These are phyloP conservation scores for Panagrolaimus sp. DNA, from an alignment of 1,140 invertebrate species.

Conservation along the genomic window DNA sequence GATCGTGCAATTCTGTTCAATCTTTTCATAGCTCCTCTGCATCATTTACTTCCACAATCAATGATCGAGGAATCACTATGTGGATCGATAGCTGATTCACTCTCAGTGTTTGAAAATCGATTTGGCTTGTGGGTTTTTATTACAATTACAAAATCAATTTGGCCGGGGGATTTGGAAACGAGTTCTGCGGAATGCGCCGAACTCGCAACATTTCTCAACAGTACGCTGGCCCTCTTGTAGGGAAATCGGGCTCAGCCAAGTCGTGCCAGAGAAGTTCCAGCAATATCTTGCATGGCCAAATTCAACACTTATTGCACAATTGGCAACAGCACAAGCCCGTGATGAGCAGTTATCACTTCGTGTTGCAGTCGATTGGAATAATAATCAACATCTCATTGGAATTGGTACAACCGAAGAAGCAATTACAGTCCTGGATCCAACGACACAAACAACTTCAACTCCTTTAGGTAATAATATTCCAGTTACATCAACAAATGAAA, in stretches of 20 bases:
- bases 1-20: constrained; percentile 24
- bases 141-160: constrained; percentile 10
- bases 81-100: constrained; percentile 22
- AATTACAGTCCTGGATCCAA: constrained; percentile 17
- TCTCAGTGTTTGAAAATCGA: constrained; percentile 27
- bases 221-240: constrained; percentile 33
- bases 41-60: constrained; percentile 20
- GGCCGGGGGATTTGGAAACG: neutral
- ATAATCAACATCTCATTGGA: constrained; percentile 13
- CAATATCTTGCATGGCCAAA: constrained; percentile 33
- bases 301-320: constrained; percentile 33
- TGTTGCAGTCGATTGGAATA: constrained; percentile 40
- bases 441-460: constrained; percentile 9
- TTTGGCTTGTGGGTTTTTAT: constrained; percentile 31
- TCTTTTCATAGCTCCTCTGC: constrained; percentile 20
- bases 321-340: constrained; percentile 36
- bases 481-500: no score
- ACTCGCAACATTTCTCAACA: constrained; percentile 9
- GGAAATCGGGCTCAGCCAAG: constrained; percentile 36
- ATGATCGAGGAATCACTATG: constrained; percentile 27
- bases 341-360: constrained; percentile 41
- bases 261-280: constrained; percentile 40
- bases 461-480: no score
- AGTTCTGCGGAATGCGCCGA: constrained; percentile 10
- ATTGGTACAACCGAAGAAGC: constrained; percentile 10